These are phyloP conservation scores for Loriculus beryllinus DNA, from an alignment of 2,797 vertebrate genomes.

Conservation along the genomic window DNA sequence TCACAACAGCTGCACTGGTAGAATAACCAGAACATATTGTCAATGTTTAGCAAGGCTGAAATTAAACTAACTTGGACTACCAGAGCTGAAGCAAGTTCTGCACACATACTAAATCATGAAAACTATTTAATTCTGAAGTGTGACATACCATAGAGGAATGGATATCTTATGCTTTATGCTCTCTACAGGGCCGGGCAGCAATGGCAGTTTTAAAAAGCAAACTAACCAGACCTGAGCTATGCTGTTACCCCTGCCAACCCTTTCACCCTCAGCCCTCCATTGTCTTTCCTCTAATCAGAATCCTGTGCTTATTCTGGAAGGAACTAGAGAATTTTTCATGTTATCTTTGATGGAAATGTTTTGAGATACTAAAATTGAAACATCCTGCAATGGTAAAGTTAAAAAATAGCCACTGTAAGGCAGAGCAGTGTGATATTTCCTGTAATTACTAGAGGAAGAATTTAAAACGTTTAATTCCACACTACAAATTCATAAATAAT, in stretches of 20 bases:
- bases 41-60: neutral
- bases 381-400: neutral
- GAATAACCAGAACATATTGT: slow-evolving; percentile 1
- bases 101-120: neutral
- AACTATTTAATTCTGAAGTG: neutral
- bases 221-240: neutral
- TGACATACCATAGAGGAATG: neutral
- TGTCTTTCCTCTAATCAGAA: neutral
- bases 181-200: neutral
- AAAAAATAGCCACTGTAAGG: neutral
- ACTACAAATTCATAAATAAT: neutral
- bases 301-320: neutral
- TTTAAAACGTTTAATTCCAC: neutral
- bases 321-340: neutral
- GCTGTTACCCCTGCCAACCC: neutral
- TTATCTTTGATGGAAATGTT: neutral
- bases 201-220: neutral
- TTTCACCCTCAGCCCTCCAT: no score
- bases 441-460: neutral
- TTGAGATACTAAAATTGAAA: neutral
- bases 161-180: neutral
- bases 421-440: neutral
- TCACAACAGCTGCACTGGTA: neutral
- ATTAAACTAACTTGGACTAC: neutral
- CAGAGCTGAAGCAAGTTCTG: neutral